Conservation (phyloP, 2,797 vertebrate genomes). For the Galago senegalensis region DNA sequence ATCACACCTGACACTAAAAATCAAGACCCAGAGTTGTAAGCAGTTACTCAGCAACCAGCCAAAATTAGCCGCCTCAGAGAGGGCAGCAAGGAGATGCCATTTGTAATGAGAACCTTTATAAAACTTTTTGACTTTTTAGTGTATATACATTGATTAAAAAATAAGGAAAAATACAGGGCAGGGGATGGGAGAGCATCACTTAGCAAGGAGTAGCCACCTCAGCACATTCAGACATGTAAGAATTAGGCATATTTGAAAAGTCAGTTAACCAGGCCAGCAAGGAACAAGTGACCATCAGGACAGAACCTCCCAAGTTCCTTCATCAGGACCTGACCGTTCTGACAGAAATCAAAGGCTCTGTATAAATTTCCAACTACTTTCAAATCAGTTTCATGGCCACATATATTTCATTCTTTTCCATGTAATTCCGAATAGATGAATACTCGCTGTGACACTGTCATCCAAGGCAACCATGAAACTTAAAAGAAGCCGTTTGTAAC, state of each 20-base stretch:
- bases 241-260: not conserved
- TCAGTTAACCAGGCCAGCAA: not conserved
- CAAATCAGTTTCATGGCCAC: not conserved
- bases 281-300: not conserved
- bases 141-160: not conserved
- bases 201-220: not conserved
- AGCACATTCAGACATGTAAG: not conserved
- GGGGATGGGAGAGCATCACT: not conserved
- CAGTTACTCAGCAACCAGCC: not conserved
- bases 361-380: constrained; percentile 35
- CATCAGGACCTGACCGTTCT: not conserved
- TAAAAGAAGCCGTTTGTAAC: not conserved
- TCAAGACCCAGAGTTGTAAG: not conserved
- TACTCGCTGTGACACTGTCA: not conserved
- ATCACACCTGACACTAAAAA: not conserved
- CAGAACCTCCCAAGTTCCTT: not conserved
- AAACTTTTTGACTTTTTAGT: not conserved
- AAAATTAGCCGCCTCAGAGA: not conserved
- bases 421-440: not conserved
- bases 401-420: constrained; percentile 18
- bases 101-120: not conserved
- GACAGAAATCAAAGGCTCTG: not conserved
- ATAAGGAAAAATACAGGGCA: not conserved
- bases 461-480: not conserved
- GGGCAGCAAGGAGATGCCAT: not conserved